Evolutionary conservation across 2,113 vertebrate species (phyloP).

Genomic region (Apteryx mantelli): DNA sequence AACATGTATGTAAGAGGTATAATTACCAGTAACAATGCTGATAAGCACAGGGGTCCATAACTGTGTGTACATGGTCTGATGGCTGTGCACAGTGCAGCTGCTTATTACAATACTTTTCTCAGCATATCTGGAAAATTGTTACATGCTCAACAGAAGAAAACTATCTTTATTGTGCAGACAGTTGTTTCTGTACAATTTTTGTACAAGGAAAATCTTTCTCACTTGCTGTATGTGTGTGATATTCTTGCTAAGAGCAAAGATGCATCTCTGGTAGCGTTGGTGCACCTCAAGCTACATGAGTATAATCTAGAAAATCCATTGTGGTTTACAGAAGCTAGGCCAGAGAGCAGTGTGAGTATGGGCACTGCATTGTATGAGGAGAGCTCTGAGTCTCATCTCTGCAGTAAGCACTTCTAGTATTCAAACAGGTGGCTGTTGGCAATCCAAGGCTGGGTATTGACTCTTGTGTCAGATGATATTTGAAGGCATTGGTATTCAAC

Average conservation of each 20-base stretch:
- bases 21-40: neutral
- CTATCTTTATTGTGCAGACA: neutral
- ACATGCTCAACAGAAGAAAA: neutral
- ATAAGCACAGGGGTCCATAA: neutral
- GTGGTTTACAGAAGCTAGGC: neutral
- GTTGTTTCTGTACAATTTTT: neutral
- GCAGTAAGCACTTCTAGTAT: neutral
- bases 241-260: neutral
- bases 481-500: neutral
- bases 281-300: accelerated
- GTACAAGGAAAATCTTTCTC: neutral
- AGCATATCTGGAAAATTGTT: neutral
- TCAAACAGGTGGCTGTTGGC: neutral
- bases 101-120: neutral
- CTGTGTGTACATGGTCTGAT: neutral
- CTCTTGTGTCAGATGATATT: neutral
- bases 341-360: neutral
- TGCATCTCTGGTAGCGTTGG: neutral
- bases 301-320: neutral
- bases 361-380: neutral
- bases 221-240: neutral
- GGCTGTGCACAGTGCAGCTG: neutral
- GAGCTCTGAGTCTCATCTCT: neutral
- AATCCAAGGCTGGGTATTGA: neutral
- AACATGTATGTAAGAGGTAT: neutral